Percentiles rank a stretch among this genome's conserved stretches.
Evolutionary conservation across 2,888 invertebrate genomes (phyloP).

Genomic region (Cryptus viduatorius): DNA sequence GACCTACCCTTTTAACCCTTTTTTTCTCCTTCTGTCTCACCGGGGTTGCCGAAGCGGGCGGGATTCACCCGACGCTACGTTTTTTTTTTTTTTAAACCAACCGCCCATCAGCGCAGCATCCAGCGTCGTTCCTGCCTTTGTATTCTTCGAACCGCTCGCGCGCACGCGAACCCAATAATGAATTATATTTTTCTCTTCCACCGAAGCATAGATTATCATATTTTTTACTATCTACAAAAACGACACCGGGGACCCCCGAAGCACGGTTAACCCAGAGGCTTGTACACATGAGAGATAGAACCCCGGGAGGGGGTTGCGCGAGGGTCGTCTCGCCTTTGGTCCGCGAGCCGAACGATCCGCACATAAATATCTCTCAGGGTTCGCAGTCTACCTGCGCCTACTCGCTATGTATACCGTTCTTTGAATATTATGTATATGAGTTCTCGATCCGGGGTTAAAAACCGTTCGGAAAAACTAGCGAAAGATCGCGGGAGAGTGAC

Average conservation of each 20-base stretch:
- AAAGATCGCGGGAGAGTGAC: conserved; percentile 65
- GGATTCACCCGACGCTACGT: conserved; percentile 77
- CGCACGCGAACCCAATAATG: conserved; percentile 77
- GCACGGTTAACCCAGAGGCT: conserved; percentile 42
- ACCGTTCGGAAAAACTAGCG: conserved; percentile 43
- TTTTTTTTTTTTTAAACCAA: conserved; percentile 45
- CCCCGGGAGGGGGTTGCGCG: conserved; percentile 58
- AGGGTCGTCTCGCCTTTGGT: conserved; percentile 68
- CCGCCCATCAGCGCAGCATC: conserved; percentile 51
- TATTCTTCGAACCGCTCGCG: conserved; percentile 42
- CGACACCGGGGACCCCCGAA: conserved; percentile 50
- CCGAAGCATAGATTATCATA: conserved; percentile 84
- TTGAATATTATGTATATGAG: conserved; percentile 69
- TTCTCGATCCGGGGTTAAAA: conserved; percentile 25
- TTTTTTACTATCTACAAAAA: conserved; percentile 84
- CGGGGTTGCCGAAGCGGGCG: conserved; percentile 78
- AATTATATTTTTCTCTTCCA: conserved; percentile 84
- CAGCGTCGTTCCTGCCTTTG: conserved; percentile 56
- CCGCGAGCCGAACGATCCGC: conserved; percentile 69
- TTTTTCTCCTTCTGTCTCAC: conserved; percentile 71
- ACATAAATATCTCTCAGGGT: conserved; percentile 79
- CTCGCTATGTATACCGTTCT: conserved; percentile 30
- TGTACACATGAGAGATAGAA: conserved; percentile 36
- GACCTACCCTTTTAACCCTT: conserved; percentile 76
- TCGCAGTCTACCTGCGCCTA: conserved; percentile 69